A percentile compares a stretch with the other conserved stretches of the same genome.
phyloP scores from a whole-genome alignment of 2,888 invertebrate species.

The Nomada ferruginata region DNA sequence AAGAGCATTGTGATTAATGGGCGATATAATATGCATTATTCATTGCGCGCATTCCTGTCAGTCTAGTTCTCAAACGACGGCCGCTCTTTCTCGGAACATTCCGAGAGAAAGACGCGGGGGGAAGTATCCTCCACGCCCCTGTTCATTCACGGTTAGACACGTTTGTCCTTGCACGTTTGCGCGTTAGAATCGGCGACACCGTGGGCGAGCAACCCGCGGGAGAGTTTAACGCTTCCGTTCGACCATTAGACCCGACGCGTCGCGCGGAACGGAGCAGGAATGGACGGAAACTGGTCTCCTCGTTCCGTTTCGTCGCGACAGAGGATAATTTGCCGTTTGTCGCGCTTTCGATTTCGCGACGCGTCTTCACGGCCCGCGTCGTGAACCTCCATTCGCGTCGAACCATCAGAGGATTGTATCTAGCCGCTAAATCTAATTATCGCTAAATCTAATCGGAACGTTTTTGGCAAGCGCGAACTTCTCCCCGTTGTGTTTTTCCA shows the following conservation, averaged over 20 bases:
- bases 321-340: conserved; percentile 72
- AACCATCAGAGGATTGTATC: background rate
- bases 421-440: background rate
- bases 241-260: conserved; percentile 40
- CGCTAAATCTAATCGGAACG: conserved; percentile 13
- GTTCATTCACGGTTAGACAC: conserved; percentile 43
- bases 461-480: background rate
- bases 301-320: conserved; percentile 60
- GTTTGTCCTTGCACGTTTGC: conserved; percentile 25
- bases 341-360: conserved; percentile 67
- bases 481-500: background rate
- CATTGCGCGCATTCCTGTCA: conserved; percentile 62
- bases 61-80: conserved; percentile 55
- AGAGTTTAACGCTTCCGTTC: conserved; percentile 30
- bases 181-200: conserved; percentile 1
- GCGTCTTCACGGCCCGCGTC: conserved; percentile 69
- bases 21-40: conserved; percentile 64
- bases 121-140: conserved; percentile 36
- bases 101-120: conserved; percentile 33
- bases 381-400: conserved; percentile 50
- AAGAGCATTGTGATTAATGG: conserved; percentile 67
- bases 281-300: conserved; percentile 66
- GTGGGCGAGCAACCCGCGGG: background rate
- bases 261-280: conserved; percentile 49
- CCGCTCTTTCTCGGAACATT: conserved; percentile 47